These are phyloP conservation scores for Metacarcinus magister DNA, from an alignment of 2,888 invertebrate genomes.

Conservation along the genomic window DNA sequence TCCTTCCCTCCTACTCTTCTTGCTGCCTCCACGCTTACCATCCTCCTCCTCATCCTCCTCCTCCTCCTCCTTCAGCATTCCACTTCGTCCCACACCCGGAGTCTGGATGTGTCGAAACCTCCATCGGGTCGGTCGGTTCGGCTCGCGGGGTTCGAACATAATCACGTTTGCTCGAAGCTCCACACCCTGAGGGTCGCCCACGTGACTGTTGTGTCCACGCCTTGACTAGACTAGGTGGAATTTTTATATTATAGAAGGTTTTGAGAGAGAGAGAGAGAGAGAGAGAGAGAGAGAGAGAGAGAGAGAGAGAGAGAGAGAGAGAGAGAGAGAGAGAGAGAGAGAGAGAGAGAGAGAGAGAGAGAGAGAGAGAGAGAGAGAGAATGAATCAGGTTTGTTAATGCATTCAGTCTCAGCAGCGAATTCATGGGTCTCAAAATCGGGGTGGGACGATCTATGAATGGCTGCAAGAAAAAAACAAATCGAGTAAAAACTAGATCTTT, in stretches of 20 bases:
- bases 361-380: background rate
- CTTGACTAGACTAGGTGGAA: too few relatives aligned
- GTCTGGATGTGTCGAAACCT: background rate
- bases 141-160: background rate
- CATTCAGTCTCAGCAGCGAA: background rate
- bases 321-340: background rate
- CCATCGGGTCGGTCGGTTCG: background rate
- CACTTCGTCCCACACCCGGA: background rate
- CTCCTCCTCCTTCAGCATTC: conserved; percentile 31
- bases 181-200: background rate
- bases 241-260: too few relatives aligned
- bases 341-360: background rate
- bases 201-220: too few relatives aligned
- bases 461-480: background rate
- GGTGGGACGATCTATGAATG: background rate
- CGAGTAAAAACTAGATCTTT: background rate
- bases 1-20: background rate
- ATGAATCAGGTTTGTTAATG: background rate
- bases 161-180: background rate
- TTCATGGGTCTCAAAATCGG: conserved; percentile 1
- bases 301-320: background rate
- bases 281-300: background rate
- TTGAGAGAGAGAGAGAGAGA: background rate
- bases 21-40: background rate
- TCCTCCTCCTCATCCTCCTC: background rate